Percentiles rank a stretch among this genome's conserved stretches.
These are phyloP conservation scores for Heterodera schachtii DNA, from an alignment of 1,140 invertebrate species.

Conservation along the genomic window DNA sequence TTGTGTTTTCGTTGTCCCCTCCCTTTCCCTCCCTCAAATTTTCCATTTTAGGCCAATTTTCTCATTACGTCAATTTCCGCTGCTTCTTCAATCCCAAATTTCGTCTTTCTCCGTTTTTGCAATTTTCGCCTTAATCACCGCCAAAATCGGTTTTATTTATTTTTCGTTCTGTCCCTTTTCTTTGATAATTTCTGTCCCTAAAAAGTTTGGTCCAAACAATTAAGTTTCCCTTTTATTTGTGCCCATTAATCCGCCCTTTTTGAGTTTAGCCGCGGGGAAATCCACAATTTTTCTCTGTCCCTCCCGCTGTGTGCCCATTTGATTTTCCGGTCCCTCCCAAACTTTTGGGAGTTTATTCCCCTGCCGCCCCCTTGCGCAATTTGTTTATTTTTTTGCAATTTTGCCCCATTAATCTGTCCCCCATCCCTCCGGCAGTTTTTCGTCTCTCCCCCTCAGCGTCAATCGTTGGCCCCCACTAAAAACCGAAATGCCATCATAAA, in stretches of 20 bases:
- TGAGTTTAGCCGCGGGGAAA: slow-evolving; percentile 4
- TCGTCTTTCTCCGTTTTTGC: not conserved
- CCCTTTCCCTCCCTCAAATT: not conserved
- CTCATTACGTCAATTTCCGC: not conserved
- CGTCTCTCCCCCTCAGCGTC: not conserved
- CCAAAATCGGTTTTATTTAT: not conserved
- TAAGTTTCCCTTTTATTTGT: not conserved
- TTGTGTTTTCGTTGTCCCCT: not conserved
- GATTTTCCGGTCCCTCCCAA: not conserved
- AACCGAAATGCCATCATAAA: not conserved
- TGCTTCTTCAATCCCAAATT: not conserved
- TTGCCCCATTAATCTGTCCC: not conserved
- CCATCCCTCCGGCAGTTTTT: not conserved
- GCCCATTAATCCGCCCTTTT: not conserved
- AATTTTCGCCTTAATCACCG: not conserved
- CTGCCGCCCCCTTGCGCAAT: not conserved
- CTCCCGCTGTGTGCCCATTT: not conserved
- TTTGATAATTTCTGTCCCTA: too few species aligned
- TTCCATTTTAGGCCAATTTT: not conserved
- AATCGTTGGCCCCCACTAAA: not conserved
- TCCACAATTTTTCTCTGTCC: not conserved
- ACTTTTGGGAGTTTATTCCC: not conserved
- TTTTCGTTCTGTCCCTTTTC: not conserved
- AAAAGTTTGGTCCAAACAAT: not conserved
- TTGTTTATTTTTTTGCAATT: slow-evolving; percentile 14